Conservation (phyloP, 1,140 invertebrate species). For the Schmidtea mediterranea region DNA sequence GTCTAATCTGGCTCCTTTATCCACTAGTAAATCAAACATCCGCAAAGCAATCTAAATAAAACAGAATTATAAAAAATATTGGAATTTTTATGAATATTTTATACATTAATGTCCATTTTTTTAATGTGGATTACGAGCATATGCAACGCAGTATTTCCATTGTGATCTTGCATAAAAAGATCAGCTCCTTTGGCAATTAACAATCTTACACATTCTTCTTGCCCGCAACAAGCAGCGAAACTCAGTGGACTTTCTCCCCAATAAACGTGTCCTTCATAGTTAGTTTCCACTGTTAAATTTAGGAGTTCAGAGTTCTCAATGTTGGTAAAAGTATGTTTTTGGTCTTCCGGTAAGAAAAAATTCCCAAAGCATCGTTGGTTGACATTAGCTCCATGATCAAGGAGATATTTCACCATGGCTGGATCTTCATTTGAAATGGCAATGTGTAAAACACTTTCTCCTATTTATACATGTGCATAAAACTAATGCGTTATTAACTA, state of each 20-base stretch:
- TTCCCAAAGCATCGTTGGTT: slow-evolving; percentile 48
- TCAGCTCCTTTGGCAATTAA: slow-evolving; percentile 71
- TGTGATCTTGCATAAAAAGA: slow-evolving; percentile 73
- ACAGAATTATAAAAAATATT: slow-evolving; percentile 14
- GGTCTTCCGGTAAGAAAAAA: slow-evolving; percentile 88
- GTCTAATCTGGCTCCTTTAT: slow-evolving; percentile 54
- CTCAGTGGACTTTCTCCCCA: slow-evolving; percentile 87
- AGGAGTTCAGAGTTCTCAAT: slow-evolving; percentile 70
- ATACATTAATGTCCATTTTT: slow-evolving; percentile 32
- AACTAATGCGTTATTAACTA: not conserved
- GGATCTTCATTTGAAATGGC: slow-evolving; percentile 94
- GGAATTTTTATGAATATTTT: no score
- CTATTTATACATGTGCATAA: slow-evolving; percentile 11
- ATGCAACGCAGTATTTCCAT: slow-evolving; percentile 84
- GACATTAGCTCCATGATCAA: slow-evolving; percentile 64
- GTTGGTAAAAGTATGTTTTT: slow-evolving; percentile 60
- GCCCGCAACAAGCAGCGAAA: slow-evolving; percentile 78
- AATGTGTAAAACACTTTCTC: slow-evolving; percentile 44
- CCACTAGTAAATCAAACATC: slow-evolving; percentile 63
- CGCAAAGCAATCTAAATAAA: slow-evolving; percentile 35
- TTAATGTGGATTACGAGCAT: slow-evolving; percentile 88
- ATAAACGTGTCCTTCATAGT: slow-evolving; percentile 84
- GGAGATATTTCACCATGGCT: slow-evolving; percentile 71
- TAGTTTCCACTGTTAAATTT: slow-evolving; percentile 50
- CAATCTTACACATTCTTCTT: slow-evolving; percentile 80